A percentile compares a stretch with the other conserved stretches of the same genome.
phyloP scores from a whole-genome alignment of 2,113 vertebrate species.

The Spea multiplicata region DNA sequence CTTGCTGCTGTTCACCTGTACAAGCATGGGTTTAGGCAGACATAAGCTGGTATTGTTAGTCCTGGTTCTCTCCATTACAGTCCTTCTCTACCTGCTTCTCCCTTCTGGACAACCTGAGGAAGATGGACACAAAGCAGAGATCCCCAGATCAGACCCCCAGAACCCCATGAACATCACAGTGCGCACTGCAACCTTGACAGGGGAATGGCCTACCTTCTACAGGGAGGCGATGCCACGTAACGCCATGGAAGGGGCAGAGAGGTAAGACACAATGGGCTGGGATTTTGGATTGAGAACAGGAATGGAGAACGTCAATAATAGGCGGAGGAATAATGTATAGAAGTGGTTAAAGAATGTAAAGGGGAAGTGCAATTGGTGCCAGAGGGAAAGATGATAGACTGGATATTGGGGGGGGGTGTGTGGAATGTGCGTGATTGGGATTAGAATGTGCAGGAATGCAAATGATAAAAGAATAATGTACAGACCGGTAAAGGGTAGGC shows the following conservation, averaged over 20 bases:
- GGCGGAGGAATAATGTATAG: too few relatives aligned
- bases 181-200: slow-evolving; percentile 66
- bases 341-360: not conserved
- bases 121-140: slow-evolving; percentile 55
- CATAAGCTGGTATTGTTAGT: slow-evolving; percentile 74
- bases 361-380: not conserved
- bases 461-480: too few relatives aligned
- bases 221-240: slow-evolving; percentile 74
- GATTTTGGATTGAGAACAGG: not conserved
- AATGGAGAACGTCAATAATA: too few relatives aligned
- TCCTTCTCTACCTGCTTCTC: slow-evolving; percentile 81
- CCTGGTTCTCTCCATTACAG: slow-evolving; percentile 72
- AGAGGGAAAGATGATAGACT: not conserved
- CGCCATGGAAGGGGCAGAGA: slow-evolving; percentile 61
- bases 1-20: not conserved
- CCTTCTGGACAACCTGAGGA: slow-evolving; percentile 69
- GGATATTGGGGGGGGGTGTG: not conserved
- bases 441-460: not conserved
- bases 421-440: not conserved
- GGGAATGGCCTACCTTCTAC: slow-evolving; percentile 81
- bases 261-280: slow-evolving; percentile 60
- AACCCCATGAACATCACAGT: slow-evolving; percentile 64
- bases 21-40: slow-evolving; percentile 62
- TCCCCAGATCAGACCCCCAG: slow-evolving; percentile 46
- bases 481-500: too few relatives aligned